A percentile compares a stretch with the other conserved stretches of the same genome.
These are phyloP conservation scores for Conger conger DNA, from an alignment of 2,113 vertebrate species.

Conservation along the genomic window DNA sequence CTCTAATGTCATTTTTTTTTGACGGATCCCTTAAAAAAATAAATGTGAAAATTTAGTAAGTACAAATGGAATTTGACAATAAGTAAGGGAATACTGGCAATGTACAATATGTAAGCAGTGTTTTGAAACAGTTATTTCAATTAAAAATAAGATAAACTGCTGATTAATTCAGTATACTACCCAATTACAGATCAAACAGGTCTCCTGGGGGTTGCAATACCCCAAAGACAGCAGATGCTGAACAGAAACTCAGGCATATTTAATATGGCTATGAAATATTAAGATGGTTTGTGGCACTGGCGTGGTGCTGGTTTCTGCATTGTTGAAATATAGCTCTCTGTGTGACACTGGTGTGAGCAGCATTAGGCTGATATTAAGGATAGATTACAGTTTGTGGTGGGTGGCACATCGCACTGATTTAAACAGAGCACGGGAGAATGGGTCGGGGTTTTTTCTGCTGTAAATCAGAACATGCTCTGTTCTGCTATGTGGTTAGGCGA, in stretches of 20 bases:
- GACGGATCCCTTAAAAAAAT: neutral
- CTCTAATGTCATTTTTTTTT: conserved; percentile 1
- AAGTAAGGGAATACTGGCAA: conserved; percentile 68
- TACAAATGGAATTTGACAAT: conserved; percentile 52
- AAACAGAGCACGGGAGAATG: neutral
- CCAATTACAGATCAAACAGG: conserved; percentile 96
- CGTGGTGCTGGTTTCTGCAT: conserved; percentile 67
- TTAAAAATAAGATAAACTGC: conserved; percentile 93
- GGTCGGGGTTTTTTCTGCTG: neutral
- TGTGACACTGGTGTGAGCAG: conserved; percentile 56
- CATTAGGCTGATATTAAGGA: conserved; percentile 63
- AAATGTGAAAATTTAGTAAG: conserved; percentile 44
- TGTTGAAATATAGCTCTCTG: conserved; percentile 60
- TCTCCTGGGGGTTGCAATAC: conserved; percentile 80
- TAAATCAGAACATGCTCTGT: neutral
- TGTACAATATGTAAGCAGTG: conserved; percentile 72
- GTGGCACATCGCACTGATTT: conserved; percentile 28
- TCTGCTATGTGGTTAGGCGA: neutral
- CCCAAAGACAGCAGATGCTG: conserved; percentile 90
- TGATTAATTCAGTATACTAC: conserved; percentile 98
- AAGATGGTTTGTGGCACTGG: conserved; percentile 84
- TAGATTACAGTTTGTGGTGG: conserved; percentile 49
- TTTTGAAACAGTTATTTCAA: conserved; percentile 83
- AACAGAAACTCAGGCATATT: conserved; percentile 92
- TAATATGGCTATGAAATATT: conserved; percentile 94